phyloP scores from a whole-genome alignment of 2,113 vertebrate genomes.

The Willisornis vidua region DNA sequence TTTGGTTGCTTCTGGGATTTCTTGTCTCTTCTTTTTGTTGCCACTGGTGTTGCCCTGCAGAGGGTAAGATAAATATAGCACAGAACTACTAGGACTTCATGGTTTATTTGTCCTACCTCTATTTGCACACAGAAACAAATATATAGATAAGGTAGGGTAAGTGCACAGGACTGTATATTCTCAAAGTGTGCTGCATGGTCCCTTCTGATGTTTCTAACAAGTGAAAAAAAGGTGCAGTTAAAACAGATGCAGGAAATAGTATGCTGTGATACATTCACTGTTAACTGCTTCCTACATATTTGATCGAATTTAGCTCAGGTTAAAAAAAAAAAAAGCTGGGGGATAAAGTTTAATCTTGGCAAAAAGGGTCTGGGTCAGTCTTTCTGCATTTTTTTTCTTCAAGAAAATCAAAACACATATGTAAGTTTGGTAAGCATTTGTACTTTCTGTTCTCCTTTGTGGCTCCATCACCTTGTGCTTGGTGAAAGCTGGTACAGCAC shows the following conservation, averaged over 20 bases:
- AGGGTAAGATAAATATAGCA: neutral
- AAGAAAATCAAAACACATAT: neutral
- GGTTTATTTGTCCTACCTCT: neutral
- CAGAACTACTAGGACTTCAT: neutral
- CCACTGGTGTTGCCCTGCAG: neutral
- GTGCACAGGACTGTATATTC: neutral
- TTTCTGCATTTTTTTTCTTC: neutral
- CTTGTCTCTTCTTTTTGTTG: neutral
- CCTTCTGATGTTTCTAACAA: neutral
- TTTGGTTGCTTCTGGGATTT: fast-evolving
- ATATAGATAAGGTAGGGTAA: neutral
- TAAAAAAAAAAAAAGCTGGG: neutral
- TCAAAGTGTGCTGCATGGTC: neutral
- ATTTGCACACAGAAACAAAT: neutral
- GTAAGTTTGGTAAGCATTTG: neutral
- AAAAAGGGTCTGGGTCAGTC: neutral
- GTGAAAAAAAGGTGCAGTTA: neutral
- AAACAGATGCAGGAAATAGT: neutral
- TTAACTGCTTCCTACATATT: neutral
- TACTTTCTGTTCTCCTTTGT: neutral
- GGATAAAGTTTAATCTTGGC: neutral
- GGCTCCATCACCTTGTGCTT: neutral
- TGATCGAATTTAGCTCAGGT: neutral
- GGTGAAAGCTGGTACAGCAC: neutral
- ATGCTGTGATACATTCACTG: neutral